phyloP scores from a whole-genome alignment of 2,888 invertebrate genomes.

The Melanostoma mellinum region DNA sequence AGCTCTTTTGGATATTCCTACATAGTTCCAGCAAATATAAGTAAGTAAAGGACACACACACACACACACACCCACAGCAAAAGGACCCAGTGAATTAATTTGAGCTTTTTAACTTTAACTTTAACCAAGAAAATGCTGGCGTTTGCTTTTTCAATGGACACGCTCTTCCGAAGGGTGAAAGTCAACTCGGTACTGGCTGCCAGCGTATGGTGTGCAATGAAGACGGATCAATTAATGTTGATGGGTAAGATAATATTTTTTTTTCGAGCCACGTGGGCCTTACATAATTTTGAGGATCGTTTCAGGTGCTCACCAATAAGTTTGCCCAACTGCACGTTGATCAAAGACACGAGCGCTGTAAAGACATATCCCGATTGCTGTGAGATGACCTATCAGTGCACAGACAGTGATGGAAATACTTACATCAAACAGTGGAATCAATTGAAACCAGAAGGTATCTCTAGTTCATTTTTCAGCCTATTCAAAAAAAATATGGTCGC shows the following conservation, averaged over 20 bases:
- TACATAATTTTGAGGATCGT: neutral
- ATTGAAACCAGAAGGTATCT: neutral
- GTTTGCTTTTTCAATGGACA: slow-evolving; percentile 56
- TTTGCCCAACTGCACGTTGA: slow-evolving; percentile 72
- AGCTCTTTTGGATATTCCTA: slow-evolving; percentile 56
- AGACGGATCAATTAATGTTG: slow-evolving; percentile 75
- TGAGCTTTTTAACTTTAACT: neutral
- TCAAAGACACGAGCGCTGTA: slow-evolving; percentile 67
- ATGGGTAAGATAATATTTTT: slow-evolving; percentile 69
- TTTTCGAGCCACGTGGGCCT: neutral
- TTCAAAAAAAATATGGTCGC: neutral
- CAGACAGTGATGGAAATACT: slow-evolving; percentile 52
- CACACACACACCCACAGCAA: neutral
- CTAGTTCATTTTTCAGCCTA: neutral
- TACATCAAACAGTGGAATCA: slow-evolving; percentile 60
- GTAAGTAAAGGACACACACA: slow-evolving; percentile 29
- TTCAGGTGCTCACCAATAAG: slow-evolving; percentile 74
- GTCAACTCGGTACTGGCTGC: slow-evolving; percentile 69
- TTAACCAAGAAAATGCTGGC: neutral
- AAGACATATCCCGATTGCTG: slow-evolving; percentile 75
- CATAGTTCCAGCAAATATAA: slow-evolving; percentile 39
- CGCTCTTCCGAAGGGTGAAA: slow-evolving; percentile 73
- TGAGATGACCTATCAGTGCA: slow-evolving; percentile 74
- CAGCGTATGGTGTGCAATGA: slow-evolving; percentile 75
- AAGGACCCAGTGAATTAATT: neutral